phyloP scores from a whole-genome alignment of 2,113 vertebrate species.

The Hystrix brachyura region DNA sequence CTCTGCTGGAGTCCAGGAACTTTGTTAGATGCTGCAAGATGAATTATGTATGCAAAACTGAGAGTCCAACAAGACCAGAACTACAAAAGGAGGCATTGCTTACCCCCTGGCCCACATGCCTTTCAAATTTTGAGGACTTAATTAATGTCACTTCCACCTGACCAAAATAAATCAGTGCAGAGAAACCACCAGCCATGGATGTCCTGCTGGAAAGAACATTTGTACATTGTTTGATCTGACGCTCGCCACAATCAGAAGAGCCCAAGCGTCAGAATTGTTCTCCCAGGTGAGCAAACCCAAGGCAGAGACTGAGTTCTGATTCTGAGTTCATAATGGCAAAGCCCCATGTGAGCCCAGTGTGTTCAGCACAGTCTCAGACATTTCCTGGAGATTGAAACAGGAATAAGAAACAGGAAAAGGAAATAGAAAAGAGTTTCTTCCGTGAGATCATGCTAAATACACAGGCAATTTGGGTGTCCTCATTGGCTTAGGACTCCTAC shows the following conservation, averaged over 20 bases:
- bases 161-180: not conserved
- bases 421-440: not conserved
- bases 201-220: not conserved
- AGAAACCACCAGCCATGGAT: not conserved
- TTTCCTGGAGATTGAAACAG: not conserved
- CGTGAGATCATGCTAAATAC: not conserved
- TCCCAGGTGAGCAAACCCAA: not conserved
- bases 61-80: not conserved
- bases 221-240: not conserved
- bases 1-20: not conserved
- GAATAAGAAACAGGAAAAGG: not conserved
- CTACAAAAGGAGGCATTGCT: not conserved
- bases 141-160: not conserved
- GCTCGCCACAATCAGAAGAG: not conserved
- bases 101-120: not conserved
- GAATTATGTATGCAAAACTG: not conserved
- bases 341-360: not conserved
- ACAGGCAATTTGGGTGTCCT: not conserved
- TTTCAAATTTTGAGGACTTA: not conserved
- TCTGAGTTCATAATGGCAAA: not conserved
- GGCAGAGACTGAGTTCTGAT: not conserved
- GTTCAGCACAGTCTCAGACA: not conserved
- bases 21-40: not conserved
- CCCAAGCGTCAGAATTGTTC: fast-evolving
- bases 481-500: not conserved